Evolutionary conservation across 2,888 invertebrate genomes (phyloP), one percentile per base, ranked within the genome.

Genomic region (Rotaria magnacalcarata): DNA sequence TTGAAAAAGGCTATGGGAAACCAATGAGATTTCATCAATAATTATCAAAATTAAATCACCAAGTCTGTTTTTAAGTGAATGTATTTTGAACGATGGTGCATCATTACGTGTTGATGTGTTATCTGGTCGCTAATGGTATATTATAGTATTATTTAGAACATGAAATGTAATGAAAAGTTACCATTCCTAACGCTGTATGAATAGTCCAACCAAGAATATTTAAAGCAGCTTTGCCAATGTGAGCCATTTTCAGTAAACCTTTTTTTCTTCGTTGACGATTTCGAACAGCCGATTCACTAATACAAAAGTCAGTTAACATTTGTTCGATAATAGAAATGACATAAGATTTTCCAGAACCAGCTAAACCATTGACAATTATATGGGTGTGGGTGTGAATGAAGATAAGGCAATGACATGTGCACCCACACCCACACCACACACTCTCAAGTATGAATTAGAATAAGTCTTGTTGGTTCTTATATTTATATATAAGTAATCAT

Each of bases 191-290:
- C 5, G 75, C 75, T 6, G 75, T 47, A 80, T 80, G 75, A 47
- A 80, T 80, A 47, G 75, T 80, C 43, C 47, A 80, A 24, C 75
- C 75, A 80, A 8, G 24, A 47, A 80, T 80, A 47, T 80, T 80
- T 47, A 41, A 24, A 24, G 75, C 75, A 47, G 47, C 75, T 47
- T 80, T 80, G 1, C 75, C 47, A 21, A 34, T 80, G 47, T 47
- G 47, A 10, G 75, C 75, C 24, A 80, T 80, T 10, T 80, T 80
- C 10, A 80, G 19, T n/a, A 80, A 47, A 34, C 34, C 34, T 34
- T 34, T 34, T 34, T 34, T 34, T 34, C 34, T 34, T 34, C 34
- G 34, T 34, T 34, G 34, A 34, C 34, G 34, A 34, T 34, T 34
- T 34, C 34, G 34, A 34, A 34, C 34, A 34, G 34, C 34, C 34